Evolutionary conservation across 2,888 invertebrate species (phyloP).

Genomic region (Drosophila neoperkinsi): DNA sequence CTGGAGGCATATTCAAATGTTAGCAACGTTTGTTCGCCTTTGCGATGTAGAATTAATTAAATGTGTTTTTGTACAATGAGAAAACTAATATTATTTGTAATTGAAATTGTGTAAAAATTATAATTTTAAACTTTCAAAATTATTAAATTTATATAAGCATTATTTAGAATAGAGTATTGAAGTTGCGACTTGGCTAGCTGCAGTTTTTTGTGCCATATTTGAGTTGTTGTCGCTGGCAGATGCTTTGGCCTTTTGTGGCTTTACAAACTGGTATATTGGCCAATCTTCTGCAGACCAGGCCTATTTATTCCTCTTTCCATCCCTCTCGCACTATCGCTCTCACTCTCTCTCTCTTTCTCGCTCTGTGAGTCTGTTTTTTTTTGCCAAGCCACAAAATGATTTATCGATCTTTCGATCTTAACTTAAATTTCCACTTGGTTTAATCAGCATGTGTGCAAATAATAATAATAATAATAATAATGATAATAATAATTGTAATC

Average conservation of each 20-base stretch:
- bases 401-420: not conserved
- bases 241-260: conserved; percentile 38
- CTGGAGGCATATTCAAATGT: not conserved
- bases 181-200: conserved; percentile 5
- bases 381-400: not conserved
- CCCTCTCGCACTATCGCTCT: not conserved
- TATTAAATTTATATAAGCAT: not conserved
- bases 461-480: conserved; percentile 3
- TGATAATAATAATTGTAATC: conserved; percentile 15
- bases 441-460: conserved; percentile 30
- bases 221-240: conserved; percentile 39
- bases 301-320: not conserved
- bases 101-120: not conserved
- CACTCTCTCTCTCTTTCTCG: not conserved
- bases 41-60: not conserved
- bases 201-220: conserved; percentile 10
- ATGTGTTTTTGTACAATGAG: not conserved
- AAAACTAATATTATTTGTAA: not conserved
- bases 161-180: conserved; percentile 16
- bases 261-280: conserved; percentile 45
- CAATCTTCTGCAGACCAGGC: not conserved
- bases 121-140: not conserved
- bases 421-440: conserved; percentile 24
- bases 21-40: not conserved
- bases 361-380: not conserved